phyloP scores from a whole-genome alignment of 30 jellyfish, hydroid and myxozoan genomes.

The Clytia hemisphaerica region DNA sequence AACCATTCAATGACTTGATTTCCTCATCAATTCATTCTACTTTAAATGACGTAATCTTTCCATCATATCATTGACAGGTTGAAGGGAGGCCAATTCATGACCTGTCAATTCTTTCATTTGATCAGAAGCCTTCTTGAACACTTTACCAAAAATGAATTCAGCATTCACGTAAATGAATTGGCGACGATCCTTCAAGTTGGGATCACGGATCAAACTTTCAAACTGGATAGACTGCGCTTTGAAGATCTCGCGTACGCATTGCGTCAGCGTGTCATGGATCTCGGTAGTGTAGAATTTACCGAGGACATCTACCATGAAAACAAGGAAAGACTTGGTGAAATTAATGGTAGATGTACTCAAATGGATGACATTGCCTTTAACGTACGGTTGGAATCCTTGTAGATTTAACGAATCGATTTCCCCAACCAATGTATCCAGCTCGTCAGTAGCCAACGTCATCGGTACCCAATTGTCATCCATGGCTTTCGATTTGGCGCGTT shows the following conservation, averaged over 20 bases:
- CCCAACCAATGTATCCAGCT: conserved; percentile 30
- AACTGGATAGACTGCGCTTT: conserved; percentile 78
- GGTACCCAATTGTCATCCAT: conserved; percentile 87
- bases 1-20: too few relatives aligned
- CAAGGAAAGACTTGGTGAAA: conserved; percentile 57
- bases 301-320: conserved; percentile 61
- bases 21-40: too few relatives aligned
- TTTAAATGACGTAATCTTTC: conserved; percentile 2
- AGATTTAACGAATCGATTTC: conserved; percentile 70
- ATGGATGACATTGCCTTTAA: conserved; percentile 35
- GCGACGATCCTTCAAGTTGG: conserved; percentile 6
- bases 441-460: conserved; percentile 28
- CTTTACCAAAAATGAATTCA: conserved; percentile 48
- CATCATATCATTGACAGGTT: conserved; percentile 39
- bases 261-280: conserved; percentile 53
- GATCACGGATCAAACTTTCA: conserved; percentile 39
- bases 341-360: conserved; percentile 66
- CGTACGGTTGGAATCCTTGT: conserved; percentile 36
- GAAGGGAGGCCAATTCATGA: conserved; percentile 40
- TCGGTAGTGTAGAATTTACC: conserved; percentile 62
- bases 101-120: conserved; percentile 55
- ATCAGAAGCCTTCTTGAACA: conserved; percentile 29
- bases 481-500: conserved; percentile 73
- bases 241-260: conserved; percentile 75
- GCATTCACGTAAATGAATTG: conserved; percentile 54